A percentile compares a stretch with the other conserved stretches of the same genome.
Conservation (phyloP, 2,113 vertebrate genomes). For the Rhea americana region DNA sequence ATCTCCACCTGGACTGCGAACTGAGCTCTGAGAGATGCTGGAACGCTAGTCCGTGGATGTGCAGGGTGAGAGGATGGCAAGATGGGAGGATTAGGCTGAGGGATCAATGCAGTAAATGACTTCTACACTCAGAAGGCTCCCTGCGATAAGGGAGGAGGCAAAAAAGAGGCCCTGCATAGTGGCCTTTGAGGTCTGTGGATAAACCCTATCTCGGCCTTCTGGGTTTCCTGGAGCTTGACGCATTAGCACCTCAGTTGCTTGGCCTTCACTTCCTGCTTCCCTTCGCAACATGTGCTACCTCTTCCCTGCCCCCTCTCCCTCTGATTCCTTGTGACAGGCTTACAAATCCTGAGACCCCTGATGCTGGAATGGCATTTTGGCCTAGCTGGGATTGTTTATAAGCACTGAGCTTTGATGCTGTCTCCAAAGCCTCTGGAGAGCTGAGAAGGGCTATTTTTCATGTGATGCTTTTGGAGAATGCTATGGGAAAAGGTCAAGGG, state of each 20-base stretch:
- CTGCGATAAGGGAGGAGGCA: not conserved
- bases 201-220: rapidly evolving
- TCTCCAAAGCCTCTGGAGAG: conserved; percentile 49
- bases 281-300: not conserved
- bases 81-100: not conserved
- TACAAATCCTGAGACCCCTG: not conserved
- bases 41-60: not conserved
- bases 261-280: rapidly evolving
- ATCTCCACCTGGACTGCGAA: not conserved
- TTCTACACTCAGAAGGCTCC: not conserved
- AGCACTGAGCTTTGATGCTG: conserved; percentile 58
- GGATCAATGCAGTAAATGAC: not conserved
- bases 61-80: not conserved
- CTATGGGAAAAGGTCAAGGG: conserved; percentile 71
- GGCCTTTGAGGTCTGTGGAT: not conserved
- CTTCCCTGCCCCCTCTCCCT: not conserved
- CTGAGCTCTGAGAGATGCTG: not conserved
- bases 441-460: conserved; percentile 56
- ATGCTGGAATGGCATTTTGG: conserved; percentile 52
- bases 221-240: not conserved
- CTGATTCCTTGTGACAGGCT: not conserved
- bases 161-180: not conserved
- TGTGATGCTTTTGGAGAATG: conserved; percentile 56
- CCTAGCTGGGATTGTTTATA: conserved; percentile 51
- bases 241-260: not conserved